Evolutionary conservation across 2,888 invertebrate genomes (phyloP).

Genomic region (Colletes collaris): DNA sequence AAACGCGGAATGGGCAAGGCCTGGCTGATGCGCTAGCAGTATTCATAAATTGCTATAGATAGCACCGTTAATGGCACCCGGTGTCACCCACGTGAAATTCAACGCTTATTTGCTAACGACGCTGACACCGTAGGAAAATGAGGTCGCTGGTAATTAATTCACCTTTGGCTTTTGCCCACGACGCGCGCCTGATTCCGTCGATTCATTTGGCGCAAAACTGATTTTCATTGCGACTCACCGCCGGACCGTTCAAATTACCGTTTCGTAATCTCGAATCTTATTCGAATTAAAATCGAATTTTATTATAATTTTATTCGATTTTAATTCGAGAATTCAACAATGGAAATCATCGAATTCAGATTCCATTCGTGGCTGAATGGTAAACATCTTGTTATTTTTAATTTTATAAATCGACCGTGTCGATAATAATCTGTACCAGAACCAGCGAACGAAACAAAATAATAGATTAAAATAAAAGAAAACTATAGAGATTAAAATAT

Average conservation of each 20-base stretch:
- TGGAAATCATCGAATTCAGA: too few species aligned
- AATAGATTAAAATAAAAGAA: too few species aligned
- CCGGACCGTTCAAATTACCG: slow-evolving; percentile 16
- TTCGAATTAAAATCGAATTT: too few species aligned
- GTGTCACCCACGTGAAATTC: slow-evolving; percentile 32
- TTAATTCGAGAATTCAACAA: too few species aligned
- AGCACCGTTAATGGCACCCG: slow-evolving; percentile 9
- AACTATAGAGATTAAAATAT: too few species aligned
- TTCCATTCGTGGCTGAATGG: too few species aligned
- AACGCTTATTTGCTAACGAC: slow-evolving; percentile 36
- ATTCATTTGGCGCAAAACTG: slow-evolving; percentile 45
- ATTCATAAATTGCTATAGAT: slow-evolving; percentile 19
- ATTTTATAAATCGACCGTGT: too few species aligned
- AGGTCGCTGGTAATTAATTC: slow-evolving; percentile 63
- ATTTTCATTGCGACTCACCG: slow-evolving; percentile 36
- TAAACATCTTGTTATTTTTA: too few species aligned
- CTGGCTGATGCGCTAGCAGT: slow-evolving; percentile 8
- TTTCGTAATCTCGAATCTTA: slow-evolving; percentile 15
- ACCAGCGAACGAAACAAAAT: too few species aligned
- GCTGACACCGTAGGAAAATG: slow-evolving; percentile 41
- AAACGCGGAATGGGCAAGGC: slow-evolving; percentile 14
- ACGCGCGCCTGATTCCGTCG: slow-evolving; percentile 32
- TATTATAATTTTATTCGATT: too few species aligned
- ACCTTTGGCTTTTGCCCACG: slow-evolving; percentile 63
- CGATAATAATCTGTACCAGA: too few species aligned